Percentiles rank a stretch among this genome's conserved stretches.
Conservation (phyloP, 2,113 vertebrate genomes). For the Gobius niger region DNA sequence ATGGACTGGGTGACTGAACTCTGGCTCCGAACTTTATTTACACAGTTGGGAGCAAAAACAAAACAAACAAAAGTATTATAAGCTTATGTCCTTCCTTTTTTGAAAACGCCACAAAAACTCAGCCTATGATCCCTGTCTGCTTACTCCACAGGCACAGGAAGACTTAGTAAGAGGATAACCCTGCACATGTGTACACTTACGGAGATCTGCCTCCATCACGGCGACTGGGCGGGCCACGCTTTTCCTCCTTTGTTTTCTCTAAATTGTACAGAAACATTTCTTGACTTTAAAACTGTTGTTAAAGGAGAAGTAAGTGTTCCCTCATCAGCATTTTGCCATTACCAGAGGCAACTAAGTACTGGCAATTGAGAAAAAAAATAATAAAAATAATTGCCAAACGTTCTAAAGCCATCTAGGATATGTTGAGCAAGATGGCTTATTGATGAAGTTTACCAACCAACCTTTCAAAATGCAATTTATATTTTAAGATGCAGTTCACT, state of each 20-base stretch:
- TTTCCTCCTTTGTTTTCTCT: slow-evolving; percentile 9
- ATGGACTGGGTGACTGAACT: slow-evolving; percentile 62
- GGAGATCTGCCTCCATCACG: slow-evolving; percentile 53
- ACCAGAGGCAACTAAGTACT: not conserved
- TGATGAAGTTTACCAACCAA: too few relatives aligned
- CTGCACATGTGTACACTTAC: slow-evolving; percentile 44
- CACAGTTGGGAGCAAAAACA: slow-evolving; percentile 55
- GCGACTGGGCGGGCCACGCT: slow-evolving; percentile 43
- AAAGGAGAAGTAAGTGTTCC: not conserved
- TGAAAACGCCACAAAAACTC: slow-evolving; percentile 67
- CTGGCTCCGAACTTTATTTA: slow-evolving; percentile 69
- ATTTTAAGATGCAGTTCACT: too few relatives aligned
- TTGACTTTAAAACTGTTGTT: not conserved
- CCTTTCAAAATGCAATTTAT: too few relatives aligned
- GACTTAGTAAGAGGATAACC: slow-evolving; percentile 56
- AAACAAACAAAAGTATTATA: slow-evolving; percentile 57
- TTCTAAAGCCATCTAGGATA: too few relatives aligned
- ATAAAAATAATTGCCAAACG: too few relatives aligned
- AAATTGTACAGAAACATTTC: not conserved
- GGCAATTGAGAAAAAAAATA: too few relatives aligned
- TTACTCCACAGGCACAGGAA: slow-evolving; percentile 69
- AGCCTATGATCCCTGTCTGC: slow-evolving; percentile 70
- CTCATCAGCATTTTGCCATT: not conserved
- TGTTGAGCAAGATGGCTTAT: too few relatives aligned
- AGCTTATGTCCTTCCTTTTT: slow-evolving; percentile 71